Conservation (phyloP, 2,888 invertebrate species). For the Macrostomum cliftonense region DNA sequence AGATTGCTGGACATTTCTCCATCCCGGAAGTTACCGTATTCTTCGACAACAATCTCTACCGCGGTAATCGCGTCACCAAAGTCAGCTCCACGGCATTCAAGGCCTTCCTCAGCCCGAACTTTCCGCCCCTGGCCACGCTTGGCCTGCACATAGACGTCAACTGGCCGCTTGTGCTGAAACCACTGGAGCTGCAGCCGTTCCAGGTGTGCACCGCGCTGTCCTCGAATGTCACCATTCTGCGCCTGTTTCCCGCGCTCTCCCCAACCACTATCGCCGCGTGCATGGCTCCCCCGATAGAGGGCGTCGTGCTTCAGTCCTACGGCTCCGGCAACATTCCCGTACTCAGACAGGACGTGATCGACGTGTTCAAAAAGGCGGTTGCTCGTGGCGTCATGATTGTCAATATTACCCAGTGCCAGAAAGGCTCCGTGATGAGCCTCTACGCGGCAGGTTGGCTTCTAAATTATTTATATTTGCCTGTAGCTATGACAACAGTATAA, state of each 20-base stretch:
- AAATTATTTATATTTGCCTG: too few species aligned
- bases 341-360: slow-evolving; percentile 57
- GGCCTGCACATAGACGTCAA: slow-evolving; percentile 48
- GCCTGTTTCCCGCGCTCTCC: slow-evolving; percentile 78
- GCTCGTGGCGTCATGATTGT: slow-evolving; percentile 57
- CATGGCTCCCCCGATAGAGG: slow-evolving; percentile 1
- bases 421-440: slow-evolving; percentile 56
- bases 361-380: slow-evolving; percentile 52
- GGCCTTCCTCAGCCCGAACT: slow-evolving; percentile 72
- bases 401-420: slow-evolving; percentile 73
- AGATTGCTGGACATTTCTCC: slow-evolving; percentile 61
- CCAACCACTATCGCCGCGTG: slow-evolving; percentile 45
- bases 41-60: slow-evolving; percentile 65
- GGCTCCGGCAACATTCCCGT: slow-evolving; percentile 81
- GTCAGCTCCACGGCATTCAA: slow-evolving; percentile 42
- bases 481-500: too few species aligned
- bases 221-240: slow-evolving; percentile 58
- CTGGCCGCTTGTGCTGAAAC: slow-evolving; percentile 47
- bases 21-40: slow-evolving; percentile 80
- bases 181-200: slow-evolving; percentile 49
- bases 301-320: slow-evolving; percentile 73
- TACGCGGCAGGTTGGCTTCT: slow-evolving; percentile 55
- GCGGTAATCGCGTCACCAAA: slow-evolving; percentile 72
- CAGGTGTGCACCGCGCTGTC: slow-evolving; percentile 54
- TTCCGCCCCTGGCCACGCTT: slow-evolving; percentile 57